Conservation (phyloP, 2,797 vertebrate genomes). For the Menidia menidia region DNA sequence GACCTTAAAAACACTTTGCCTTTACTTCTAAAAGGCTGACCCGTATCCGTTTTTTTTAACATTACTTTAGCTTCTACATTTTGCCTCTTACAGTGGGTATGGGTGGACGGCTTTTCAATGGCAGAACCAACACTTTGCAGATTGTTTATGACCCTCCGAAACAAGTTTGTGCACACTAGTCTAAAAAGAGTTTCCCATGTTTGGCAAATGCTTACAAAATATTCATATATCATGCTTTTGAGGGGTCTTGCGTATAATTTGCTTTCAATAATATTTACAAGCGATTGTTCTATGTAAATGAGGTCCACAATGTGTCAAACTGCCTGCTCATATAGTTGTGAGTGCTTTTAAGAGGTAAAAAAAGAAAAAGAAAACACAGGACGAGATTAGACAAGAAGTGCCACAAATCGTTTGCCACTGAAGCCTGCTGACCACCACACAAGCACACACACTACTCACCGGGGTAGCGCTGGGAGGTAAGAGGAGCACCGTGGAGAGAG, state of each 20-base stretch:
- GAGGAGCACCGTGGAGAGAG: constrained; percentile 87
- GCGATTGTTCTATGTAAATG: background rate
- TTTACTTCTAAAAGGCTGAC: too few species aligned
- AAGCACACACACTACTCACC: constrained; percentile 85
- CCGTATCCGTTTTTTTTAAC: too few species aligned
- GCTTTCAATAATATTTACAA: background rate
- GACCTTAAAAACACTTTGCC: background rate
- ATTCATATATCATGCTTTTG: too few species aligned
- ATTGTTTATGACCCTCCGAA: background rate
- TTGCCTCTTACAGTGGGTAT: background rate
- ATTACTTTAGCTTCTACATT: background rate
- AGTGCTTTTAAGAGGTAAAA: background rate
- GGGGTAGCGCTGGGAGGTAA: constrained; percentile 87
- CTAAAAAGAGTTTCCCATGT: background rate
- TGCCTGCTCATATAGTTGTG: background rate
- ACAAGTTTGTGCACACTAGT: background rate
- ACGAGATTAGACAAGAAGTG: constrained; percentile 48
- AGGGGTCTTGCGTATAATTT: background rate
- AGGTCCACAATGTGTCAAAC: background rate
- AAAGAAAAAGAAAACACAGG: constrained; percentile 14
- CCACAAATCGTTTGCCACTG: constrained; percentile 54
- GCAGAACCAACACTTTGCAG: background rate
- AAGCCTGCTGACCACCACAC: constrained; percentile 74
- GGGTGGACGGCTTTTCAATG: too few species aligned
- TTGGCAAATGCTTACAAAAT: background rate